Evolutionary conservation across 2,888 invertebrate species (phyloP).

Genomic region (Lacanobia wlatinum): DNA sequence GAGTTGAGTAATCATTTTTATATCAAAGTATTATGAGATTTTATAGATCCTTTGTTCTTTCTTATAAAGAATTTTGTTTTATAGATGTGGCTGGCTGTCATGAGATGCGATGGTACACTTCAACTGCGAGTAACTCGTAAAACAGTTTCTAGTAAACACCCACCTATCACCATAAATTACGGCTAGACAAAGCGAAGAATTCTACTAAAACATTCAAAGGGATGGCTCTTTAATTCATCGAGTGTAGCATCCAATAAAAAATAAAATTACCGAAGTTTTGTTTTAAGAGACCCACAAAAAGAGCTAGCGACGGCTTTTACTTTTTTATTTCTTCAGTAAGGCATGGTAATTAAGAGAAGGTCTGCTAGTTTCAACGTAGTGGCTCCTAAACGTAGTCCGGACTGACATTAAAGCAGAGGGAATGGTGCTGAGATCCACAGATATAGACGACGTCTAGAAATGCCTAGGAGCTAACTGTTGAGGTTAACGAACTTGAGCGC

Average conservation of each 20-base stretch:
- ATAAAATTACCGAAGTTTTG: conserved; percentile 64
- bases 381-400: conserved; percentile 75
- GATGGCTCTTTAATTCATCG: conserved; percentile 64
- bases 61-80: conserved; percentile 10
- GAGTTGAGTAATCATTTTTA: conserved; percentile 7
- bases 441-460: conserved; percentile 66
- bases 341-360: conserved; percentile 84
- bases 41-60: not conserved
- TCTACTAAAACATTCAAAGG: conserved; percentile 49
- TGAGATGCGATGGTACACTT: conserved; percentile 23
- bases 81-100: conserved; percentile 9
- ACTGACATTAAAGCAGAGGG: conserved; percentile 76
- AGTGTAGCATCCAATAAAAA: conserved; percentile 61
- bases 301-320: conserved; percentile 71
- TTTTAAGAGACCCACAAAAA: conserved; percentile 74
- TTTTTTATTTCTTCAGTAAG: conserved; percentile 80
- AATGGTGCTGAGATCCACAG: conserved; percentile 71
- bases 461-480: conserved; percentile 37
- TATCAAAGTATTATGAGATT: conserved; percentile 8
- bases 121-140: conserved; percentile 47
- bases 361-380: conserved; percentile 75
- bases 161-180: conserved; percentile 57
- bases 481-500: conserved; percentile 63
- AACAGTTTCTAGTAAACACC: conserved; percentile 49
- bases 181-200: conserved; percentile 53